Evolutionary conservation across 2,888 invertebrate genomes (phyloP), one percentile per base, ranked within the genome.

Genomic region (Spodoptera picta): DNA sequence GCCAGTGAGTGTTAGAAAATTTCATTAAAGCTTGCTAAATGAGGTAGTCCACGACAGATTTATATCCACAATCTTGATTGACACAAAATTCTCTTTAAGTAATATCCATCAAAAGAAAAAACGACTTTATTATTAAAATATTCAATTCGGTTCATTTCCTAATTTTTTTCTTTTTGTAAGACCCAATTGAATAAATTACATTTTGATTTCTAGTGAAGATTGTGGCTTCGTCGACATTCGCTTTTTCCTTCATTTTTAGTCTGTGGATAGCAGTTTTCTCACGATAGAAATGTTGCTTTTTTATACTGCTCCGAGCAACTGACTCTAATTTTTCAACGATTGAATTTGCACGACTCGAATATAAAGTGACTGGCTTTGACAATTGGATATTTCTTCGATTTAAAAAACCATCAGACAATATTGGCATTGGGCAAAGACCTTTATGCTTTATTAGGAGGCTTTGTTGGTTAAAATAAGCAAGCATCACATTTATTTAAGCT

Each of bases 131-230:
- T 65, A 75, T 68, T 62, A 64, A 70, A 76, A 76, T 63, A 73
- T 79, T 73, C 74, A 50, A 59, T 70, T 66, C 58, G 52, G 65
- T 77, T 70, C 55, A 70, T 77, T 79, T 77, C 65, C 63, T 62
- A 52, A 58, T 46, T 46, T 27, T 24, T 50, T 47, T 61, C 63
- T 56, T 70, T 66, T 69, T 77, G 65, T 70, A 69, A 73, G 52
- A 61, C 59, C 56, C 74, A 66, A 79, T 79, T 77, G 77, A 77
- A 80, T 78, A 70, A 73, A 77, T 78, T 73, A 65, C 56, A 69
- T 77, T 72, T 77, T 77, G 60, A 79, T 73, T 77, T 68, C 41
- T 49, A 61, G 50, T 50, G 65, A 53, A 73, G 80, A 79, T 77
- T 77, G 64, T 56, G 48, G 3, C 54, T 61, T 10, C 42, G 57